Percentiles rank a stretch among this genome's conserved stretches.
phyloP scores from a whole-genome alignment of 1,140 invertebrate species.

The Gryon sp. region DNA sequence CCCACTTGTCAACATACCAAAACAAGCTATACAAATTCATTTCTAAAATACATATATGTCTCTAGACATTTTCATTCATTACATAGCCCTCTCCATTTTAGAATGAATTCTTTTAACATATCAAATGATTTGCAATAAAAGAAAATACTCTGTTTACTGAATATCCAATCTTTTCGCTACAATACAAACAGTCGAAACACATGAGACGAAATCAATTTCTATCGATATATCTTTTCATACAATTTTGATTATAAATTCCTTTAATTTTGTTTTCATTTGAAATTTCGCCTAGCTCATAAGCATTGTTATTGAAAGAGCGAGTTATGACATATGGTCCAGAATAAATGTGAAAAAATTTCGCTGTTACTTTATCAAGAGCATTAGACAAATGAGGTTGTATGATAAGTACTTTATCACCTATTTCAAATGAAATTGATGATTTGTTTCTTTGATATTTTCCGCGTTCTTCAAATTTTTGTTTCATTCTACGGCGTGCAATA shows the following conservation, averaged over 20 bases:
- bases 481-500: constrained; percentile 2
- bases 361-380: not conserved
- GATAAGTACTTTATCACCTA: constrained; percentile 13
- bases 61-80: too few species aligned
- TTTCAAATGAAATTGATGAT: not conserved
- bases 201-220: too few species aligned
- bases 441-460: constrained; percentile 9
- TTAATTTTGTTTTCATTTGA: not conserved
- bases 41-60: too few species aligned
- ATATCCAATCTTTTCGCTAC: too few species aligned
- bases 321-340: constrained; percentile 31
- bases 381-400: constrained; percentile 9
- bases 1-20: too few species aligned
- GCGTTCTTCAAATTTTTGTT: constrained; percentile 6
- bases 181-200: too few species aligned
- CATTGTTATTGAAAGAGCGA: constrained; percentile 30
- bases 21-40: too few species aligned
- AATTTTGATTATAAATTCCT: constrained; percentile 11
- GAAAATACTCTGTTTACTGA: too few species aligned
- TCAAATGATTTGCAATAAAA: too few species aligned
- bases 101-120: too few species aligned
- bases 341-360: constrained; percentile 47
- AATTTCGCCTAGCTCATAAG: constrained; percentile 15
- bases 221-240: constrained; percentile 1
- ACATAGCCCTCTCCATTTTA: too few species aligned